Evolutionary conservation across 2,888 invertebrate species (phyloP).

Genomic region (Adelognathus sp.): DNA sequence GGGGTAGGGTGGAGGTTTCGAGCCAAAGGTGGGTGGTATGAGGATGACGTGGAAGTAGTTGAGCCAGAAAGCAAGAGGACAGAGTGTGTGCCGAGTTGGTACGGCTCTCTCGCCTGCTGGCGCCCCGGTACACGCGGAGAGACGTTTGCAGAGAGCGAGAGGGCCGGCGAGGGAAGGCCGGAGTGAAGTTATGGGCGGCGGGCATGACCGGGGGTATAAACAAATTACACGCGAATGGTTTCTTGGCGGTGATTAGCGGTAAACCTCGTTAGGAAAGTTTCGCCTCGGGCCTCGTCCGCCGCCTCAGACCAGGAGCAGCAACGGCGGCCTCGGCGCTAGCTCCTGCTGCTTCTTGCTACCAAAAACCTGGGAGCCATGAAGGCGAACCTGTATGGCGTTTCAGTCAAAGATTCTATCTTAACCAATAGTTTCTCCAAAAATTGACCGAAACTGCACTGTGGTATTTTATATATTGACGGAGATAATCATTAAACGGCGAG

Average conservation of each 20-base stretch:
- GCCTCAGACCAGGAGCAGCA: constrained; percentile 44
- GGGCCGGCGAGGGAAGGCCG: constrained; percentile 38
- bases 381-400: neutral
- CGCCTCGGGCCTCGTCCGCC: constrained; percentile 51
- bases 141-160: constrained; percentile 30
- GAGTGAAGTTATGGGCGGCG: constrained; percentile 68
- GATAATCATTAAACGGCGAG: too few species aligned
- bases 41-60: constrained; percentile 4
- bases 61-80: constrained; percentile 19
- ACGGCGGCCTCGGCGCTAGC: constrained; percentile 21
- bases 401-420: constrained; percentile 1
- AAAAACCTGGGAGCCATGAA: constrained; percentile 29
- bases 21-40: constrained; percentile 9
- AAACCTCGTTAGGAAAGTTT: constrained; percentile 77
- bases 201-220: constrained; percentile 76
- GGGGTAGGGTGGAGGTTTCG: constrained; percentile 15
- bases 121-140: constrained; percentile 34
- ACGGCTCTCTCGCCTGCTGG: constrained; percentile 26
- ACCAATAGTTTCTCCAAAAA: neutral
- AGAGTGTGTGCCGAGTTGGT: constrained; percentile 44
- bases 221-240: constrained; percentile 79
- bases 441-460: neutral
- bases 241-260: constrained; percentile 77
- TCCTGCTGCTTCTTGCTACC: constrained; percentile 34
- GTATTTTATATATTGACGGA: too few species aligned